Conservation (phyloP, 1,140 invertebrate species). For the Notospermus geniculatus region DNA sequence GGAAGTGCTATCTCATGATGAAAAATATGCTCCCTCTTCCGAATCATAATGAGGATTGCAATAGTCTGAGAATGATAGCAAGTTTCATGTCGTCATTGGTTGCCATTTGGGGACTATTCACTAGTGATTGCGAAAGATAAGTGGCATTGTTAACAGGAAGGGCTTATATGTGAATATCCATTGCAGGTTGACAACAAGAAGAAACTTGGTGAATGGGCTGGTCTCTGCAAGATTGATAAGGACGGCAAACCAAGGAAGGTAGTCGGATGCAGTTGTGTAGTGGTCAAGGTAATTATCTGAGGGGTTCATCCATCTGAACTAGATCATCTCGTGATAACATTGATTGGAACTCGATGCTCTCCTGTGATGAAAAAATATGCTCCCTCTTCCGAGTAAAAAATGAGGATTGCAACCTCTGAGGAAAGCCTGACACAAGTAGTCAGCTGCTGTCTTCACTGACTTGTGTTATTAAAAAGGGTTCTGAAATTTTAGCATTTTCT, state of each 20-base stretch:
- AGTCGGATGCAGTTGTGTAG: slow-evolving; percentile 96
- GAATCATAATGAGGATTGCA: slow-evolving; percentile 32
- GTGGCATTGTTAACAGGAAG: no score
- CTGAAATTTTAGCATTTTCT: slow-evolving; percentile 41
- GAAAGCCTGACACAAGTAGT: not conserved
- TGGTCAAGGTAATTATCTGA: slow-evolving; percentile 64
- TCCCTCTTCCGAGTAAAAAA: slow-evolving; percentile 10
- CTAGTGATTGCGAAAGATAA: no score
- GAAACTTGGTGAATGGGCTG: slow-evolving; percentile 98
- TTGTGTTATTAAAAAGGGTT: slow-evolving; percentile 2
- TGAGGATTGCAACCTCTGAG: slow-evolving; percentile 5
- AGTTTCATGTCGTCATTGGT: no score
- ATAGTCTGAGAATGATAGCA: not conserved
- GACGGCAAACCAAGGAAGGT: slow-evolving; percentile 98
- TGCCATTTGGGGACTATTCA: no score
- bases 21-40: slow-evolving; percentile 35
- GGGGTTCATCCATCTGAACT: not conserved
- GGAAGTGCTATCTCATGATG: no score
- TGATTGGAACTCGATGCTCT: not conserved
- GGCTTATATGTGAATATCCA: slow-evolving; percentile 6
- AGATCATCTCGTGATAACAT: not conserved
- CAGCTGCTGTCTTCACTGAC: not conserved
- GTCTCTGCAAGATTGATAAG: slow-evolving; percentile 98
- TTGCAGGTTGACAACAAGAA: slow-evolving; percentile 91
- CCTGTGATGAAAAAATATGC: slow-evolving; percentile 10